Percentiles rank a stretch among this genome's conserved stretches.
Evolutionary conservation across 2,888 invertebrate genomes (phyloP).

Genomic region (Nemoura dubitans): DNA sequence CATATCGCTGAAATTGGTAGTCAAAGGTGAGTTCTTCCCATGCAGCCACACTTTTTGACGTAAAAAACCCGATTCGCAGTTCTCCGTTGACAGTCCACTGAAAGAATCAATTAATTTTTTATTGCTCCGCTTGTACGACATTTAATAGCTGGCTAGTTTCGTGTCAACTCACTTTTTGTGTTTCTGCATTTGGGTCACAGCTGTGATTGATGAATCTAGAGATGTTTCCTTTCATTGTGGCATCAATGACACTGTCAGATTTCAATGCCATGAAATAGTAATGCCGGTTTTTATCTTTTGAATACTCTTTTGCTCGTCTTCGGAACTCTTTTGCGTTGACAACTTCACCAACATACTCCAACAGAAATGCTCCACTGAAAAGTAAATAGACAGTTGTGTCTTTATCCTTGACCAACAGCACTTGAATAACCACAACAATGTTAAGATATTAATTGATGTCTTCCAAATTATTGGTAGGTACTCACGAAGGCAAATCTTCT

Average conservation of each 20-base stretch:
- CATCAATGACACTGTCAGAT: slow-evolving; percentile 94
- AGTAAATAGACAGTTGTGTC: slow-evolving; percentile 47
- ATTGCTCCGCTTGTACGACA: slow-evolving; percentile 22
- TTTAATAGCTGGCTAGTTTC: background rate
- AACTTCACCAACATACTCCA: slow-evolving; percentile 99
- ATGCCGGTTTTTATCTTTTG: slow-evolving; percentile 88
- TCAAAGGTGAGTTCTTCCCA: slow-evolving; percentile 99
- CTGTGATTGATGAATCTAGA: slow-evolving; percentile 99
- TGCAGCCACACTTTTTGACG: slow-evolving; percentile 78
- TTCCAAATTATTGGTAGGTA: slow-evolving; percentile 51
- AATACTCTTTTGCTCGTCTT: slow-evolving; percentile 86
- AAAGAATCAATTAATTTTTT: slow-evolving; percentile 50
- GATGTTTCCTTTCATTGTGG: slow-evolving; percentile 93
- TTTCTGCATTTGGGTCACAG: slow-evolving; percentile 98
- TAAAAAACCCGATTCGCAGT: slow-evolving; percentile 96
- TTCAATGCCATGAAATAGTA: slow-evolving; percentile 98
- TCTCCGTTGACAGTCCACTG: slow-evolving; percentile 92
- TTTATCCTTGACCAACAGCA: background rate
- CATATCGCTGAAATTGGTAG: slow-evolving; percentile 97
- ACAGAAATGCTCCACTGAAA: slow-evolving; percentile 89
- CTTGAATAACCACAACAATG: too few species aligned
- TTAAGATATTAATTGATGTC: too few species aligned
- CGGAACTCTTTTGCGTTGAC: slow-evolving; percentile 90
- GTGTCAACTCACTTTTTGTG: slow-evolving; percentile 79
- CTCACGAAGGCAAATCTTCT: slow-evolving; percentile 77